These are phyloP conservation scores for Dioctria rufipes DNA, from an alignment of 2,888 invertebrate genomes.

Conservation along the genomic window DNA sequence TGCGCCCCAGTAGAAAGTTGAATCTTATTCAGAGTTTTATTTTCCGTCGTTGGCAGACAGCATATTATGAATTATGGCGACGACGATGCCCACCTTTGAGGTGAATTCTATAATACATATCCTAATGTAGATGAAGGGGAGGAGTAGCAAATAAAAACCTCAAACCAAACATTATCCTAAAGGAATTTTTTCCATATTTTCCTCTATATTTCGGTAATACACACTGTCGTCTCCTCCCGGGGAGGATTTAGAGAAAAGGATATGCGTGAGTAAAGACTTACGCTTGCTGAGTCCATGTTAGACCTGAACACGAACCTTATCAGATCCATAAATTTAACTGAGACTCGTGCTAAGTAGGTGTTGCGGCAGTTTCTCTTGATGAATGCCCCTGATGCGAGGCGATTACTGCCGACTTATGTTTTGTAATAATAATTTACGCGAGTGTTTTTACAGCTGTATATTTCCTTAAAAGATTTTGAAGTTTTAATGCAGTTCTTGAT, in stretches of 20 bases:
- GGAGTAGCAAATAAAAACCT: conserved; percentile 1
- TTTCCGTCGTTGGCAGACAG: conserved; percentile 10
- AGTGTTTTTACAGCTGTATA: background rate
- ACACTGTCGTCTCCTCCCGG: background rate
- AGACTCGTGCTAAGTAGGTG: conserved; percentile 11
- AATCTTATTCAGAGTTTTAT: conserved; percentile 32
- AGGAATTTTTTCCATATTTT: conserved; percentile 14
- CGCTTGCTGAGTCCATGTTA: conserved; percentile 9
- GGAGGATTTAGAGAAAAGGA: conserved; percentile 4
- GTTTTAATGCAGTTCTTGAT: background rate
- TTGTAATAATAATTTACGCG: conserved; percentile 22
- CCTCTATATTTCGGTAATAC: background rate
- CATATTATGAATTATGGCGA: conserved; percentile 7
- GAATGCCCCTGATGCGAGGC: conserved; percentile 6
- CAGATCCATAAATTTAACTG: conserved; percentile 28
- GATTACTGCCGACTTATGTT: conserved; percentile 28
- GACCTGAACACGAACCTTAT: conserved; percentile 17
- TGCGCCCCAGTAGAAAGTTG: conserved; percentile 22
- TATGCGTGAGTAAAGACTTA: conserved; percentile 20
- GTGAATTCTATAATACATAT: background rate
- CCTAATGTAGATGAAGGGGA: background rate
- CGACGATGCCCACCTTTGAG: conserved; percentile 7
- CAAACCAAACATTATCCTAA: background rate
- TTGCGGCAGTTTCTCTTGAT: conserved; percentile 30
- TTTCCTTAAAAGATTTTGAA: background rate